phyloP scores from a whole-genome alignment of 1,140 invertebrate species.

The Drosophila takahashii region DNA sequence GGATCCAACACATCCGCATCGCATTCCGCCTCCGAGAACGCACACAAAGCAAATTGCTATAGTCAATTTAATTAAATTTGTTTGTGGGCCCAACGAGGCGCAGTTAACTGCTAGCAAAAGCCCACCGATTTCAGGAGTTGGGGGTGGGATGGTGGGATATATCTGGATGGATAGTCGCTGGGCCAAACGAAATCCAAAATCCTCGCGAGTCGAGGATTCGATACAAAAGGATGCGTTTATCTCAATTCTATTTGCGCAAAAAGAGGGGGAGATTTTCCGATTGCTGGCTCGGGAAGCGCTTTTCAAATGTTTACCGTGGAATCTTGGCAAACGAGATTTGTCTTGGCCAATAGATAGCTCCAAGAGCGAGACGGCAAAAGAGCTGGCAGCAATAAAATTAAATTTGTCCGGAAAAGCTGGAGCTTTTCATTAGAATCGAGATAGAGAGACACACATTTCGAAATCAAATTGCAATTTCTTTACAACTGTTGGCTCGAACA shows the following conservation, averaged over 20 bases:
- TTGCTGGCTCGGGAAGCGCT: constrained; percentile 44
- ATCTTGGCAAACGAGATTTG: constrained; percentile 45
- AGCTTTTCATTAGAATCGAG: constrained; percentile 32
- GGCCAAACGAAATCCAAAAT: constrained; percentile 39
- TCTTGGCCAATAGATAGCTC: constrained; percentile 26
- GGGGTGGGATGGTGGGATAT: not conserved
- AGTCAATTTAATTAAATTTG: constrained; percentile 83
- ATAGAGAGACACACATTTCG: constrained; percentile 26
- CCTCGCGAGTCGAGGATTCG: constrained; percentile 68
- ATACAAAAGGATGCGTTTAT: constrained; percentile 82
- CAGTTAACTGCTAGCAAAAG: constrained; percentile 38
- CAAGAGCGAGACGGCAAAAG: not conserved
- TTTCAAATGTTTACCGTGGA: constrained; percentile 55
- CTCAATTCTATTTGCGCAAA: constrained; percentile 76
- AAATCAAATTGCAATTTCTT: constrained; percentile 49
- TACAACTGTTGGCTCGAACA: constrained; percentile 8
- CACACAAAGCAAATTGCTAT: constrained; percentile 77
- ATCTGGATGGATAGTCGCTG: constrained; percentile 6
- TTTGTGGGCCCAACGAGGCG: constrained; percentile 71
- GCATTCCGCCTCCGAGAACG: constrained; percentile 52
- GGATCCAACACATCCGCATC: constrained; percentile 46
- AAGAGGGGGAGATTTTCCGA: constrained; percentile 23
- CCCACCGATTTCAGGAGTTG: constrained; percentile 3
- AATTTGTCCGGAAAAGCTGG: constrained; percentile 24
- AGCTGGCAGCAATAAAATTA: constrained; percentile 35